A percentile compares a stretch with the other conserved stretches of the same genome.
Conservation (phyloP, 2,113 vertebrate species). For the Chaetodon auriga region DNA sequence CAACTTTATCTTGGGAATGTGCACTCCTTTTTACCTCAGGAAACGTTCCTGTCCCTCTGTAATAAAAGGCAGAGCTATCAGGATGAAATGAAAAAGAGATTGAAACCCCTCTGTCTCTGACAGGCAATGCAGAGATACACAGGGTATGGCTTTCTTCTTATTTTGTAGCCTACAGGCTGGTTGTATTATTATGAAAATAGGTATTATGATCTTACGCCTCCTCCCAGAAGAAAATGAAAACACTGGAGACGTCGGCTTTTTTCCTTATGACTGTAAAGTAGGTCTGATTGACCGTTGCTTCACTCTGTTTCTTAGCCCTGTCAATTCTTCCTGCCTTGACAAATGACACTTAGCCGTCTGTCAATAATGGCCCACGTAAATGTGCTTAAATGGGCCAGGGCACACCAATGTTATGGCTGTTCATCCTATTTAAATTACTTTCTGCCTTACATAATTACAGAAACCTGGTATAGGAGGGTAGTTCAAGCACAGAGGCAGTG, state of each 20-base stretch:
- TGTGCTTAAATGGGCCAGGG: constrained; percentile 78
- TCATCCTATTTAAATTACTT: constrained; percentile 74
- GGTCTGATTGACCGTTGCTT: constrained; percentile 76
- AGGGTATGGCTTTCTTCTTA: constrained; percentile 53
- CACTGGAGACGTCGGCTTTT: constrained; percentile 29
- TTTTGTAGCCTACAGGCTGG: constrained; percentile 76
- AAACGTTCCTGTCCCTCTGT: constrained; percentile 78
- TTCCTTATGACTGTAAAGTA: constrained; percentile 64
- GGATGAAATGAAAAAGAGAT: constrained; percentile 84
- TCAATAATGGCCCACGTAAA: constrained; percentile 77
- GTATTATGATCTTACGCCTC: constrained; percentile 73
- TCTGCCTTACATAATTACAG: constrained; percentile 71
- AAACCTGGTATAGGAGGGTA: constrained; percentile 47
- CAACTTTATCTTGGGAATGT: constrained; percentile 85
- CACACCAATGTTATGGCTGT: constrained; percentile 76
- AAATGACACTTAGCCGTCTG: constrained; percentile 74
- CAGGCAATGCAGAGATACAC: constrained; percentile 65
- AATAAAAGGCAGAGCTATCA: constrained; percentile 83
- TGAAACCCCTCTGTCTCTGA: constrained; percentile 79
- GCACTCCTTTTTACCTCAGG: constrained; percentile 81
- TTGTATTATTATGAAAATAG: constrained; percentile 76
- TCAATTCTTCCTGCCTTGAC: constrained; percentile 75
- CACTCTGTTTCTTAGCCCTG: constrained; percentile 67
- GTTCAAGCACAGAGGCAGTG: constrained; percentile 41
- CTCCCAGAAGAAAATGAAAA: constrained; percentile 59